Base-by-base conservation (phyloP, 2,113 vertebrate species). In the Thalassarche chlororhynchos region DNA sequence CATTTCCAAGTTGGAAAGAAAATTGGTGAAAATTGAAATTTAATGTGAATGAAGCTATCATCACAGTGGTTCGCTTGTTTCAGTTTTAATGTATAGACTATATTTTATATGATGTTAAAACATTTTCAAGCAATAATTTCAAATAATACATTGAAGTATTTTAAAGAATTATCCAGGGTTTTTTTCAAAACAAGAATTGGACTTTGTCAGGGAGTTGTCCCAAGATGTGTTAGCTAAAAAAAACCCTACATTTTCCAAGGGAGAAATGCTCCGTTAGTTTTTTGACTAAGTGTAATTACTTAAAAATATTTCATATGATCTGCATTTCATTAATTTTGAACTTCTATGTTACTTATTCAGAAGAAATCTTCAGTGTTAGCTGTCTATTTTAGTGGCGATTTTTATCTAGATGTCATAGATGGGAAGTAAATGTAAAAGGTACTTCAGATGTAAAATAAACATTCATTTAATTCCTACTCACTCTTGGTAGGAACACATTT, bases 401-500 rank as follows among this genome's bases (percentile, higher is more conserved):
- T 90, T 86, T 93, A 95, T 92, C 58, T 93, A 81, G 68, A 25
- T 90, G 54, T 92, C 65, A 55, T 74, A 82, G 70, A 84, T 18
- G 10, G 60, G 55, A 96, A 85, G 26, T 61, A 97, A 96, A 88
- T 91, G 46, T 91, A 92, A 95, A 93, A 95, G 31, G 14, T 72
- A 81, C 46, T 97, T 97, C 46, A 75, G 34, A 70, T 91, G 57
- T 93, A 93, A 95, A 91, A 93, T 80, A 80, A 94, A 87, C 78
- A 77, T 95, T 96, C 32, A 93, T 96, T 97, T 97, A 94, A 94
- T 94, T 97, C 89, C 82, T 95, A 19, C 46, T 92, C 70, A 75
- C 24, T 93, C 88, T 92, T 93, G n/a, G 91, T 90, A 96, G 91
- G 36, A 90, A 68, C 75, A 81, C 44, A 91, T 97, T 98, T 97